A percentile compares a stretch with the other conserved stretches of the same genome.
Conservation (phyloP, 2,888 invertebrate species). For the Polyommatus icarus region DNA sequence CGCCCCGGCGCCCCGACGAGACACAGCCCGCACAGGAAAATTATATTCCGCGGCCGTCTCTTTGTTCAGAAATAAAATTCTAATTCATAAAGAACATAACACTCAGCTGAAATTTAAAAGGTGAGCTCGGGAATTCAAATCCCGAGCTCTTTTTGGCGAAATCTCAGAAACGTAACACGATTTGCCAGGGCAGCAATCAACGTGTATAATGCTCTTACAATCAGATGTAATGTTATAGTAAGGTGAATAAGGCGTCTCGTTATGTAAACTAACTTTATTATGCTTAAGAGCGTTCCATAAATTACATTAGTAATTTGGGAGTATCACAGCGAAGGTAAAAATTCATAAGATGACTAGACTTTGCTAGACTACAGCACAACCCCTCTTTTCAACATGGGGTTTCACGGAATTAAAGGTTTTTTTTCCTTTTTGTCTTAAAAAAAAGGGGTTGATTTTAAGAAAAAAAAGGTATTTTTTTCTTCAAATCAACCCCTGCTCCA, state of each 20-base stretch:
- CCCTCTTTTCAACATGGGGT: too few species aligned
- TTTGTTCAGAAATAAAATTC: slow-evolving; percentile 20
- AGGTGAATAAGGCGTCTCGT: background rate
- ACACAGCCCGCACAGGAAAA: slow-evolving; percentile 17
- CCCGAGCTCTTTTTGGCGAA: background rate
- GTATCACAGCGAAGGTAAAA: too few species aligned
- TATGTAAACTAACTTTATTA: background rate
- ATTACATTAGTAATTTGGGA: too few species aligned
- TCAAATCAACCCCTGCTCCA: too few species aligned
- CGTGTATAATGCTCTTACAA: slow-evolving; percentile 9
- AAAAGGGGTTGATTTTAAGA: too few species aligned
- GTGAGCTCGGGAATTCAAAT: background rate
- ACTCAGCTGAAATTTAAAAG: slow-evolving; percentile 10
- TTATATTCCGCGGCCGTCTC: background rate
- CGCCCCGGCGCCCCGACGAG: background rate
- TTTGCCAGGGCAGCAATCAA: background rate
- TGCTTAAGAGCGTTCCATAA: too few species aligned
- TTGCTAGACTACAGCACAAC: too few species aligned
- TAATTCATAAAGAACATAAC: slow-evolving; percentile 19
- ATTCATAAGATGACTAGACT: too few species aligned
- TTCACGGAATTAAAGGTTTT: too few species aligned
- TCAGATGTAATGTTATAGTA: background rate
- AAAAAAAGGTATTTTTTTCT: too few species aligned
- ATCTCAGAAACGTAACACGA: background rate
- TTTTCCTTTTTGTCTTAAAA: too few species aligned